These are phyloP conservation scores for Eupithecia abbreviata DNA, from an alignment of 2,888 invertebrate genomes.

Conservation along the genomic window DNA sequence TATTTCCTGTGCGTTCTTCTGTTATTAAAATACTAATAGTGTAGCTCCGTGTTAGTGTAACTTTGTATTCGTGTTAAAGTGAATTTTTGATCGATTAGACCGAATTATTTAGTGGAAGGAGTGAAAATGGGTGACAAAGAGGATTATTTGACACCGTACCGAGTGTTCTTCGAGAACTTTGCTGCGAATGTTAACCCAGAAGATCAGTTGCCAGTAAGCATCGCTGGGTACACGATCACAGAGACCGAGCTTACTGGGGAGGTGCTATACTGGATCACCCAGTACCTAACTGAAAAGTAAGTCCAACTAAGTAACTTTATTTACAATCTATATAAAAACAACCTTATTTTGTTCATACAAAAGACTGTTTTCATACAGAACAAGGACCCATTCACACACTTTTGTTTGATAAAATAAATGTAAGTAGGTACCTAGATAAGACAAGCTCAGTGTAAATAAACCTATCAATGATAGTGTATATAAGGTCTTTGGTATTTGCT, in stretches of 20 bases:
- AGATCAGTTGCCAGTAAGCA: slow-evolving; percentile 89
- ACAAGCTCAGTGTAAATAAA: slow-evolving; percentile 37
- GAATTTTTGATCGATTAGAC: slow-evolving; percentile 59
- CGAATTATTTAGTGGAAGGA: slow-evolving; percentile 48
- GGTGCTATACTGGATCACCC: slow-evolving; percentile 89
- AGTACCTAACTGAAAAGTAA: slow-evolving; percentile 91
- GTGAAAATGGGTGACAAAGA: slow-evolving; percentile 84
- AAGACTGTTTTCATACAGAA: slow-evolving; percentile 1
- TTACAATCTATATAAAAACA: background rate
- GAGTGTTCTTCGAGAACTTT: slow-evolving; percentile 89
- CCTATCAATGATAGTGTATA: slow-evolving; percentile 23
- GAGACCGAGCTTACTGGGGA: slow-evolving; percentile 89
- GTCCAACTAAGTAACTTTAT: slow-evolving; percentile 54
- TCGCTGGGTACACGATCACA: slow-evolving; percentile 87
- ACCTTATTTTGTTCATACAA: too few species aligned
- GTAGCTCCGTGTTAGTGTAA: slow-evolving; percentile 44
- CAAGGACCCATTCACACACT: slow-evolving; percentile 30
- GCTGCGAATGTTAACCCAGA: slow-evolving; percentile 87
- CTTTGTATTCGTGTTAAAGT: slow-evolving; percentile 29
- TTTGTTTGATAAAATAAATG: slow-evolving; percentile 40
- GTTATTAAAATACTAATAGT: slow-evolving; percentile 41
- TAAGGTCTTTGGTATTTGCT: slow-evolving; percentile 11
- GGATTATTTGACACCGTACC: slow-evolving; percentile 87
- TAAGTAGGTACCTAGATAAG: slow-evolving; percentile 43
- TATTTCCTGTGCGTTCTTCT: slow-evolving; percentile 40